These are phyloP conservation scores for Tipula unca DNA, from an alignment of 2,888 invertebrate species.

Conservation along the genomic window DNA sequence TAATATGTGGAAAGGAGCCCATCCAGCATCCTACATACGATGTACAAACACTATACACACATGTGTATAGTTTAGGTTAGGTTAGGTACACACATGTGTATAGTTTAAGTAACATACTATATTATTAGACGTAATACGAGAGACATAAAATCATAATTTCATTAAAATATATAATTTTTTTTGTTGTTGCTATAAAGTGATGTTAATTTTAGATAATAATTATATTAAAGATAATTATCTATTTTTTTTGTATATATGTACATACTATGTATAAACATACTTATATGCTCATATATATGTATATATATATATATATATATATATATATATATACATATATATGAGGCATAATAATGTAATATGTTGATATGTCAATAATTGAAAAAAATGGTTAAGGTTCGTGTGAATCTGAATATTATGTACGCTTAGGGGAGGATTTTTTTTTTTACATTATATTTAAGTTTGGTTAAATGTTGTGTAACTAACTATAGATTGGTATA, in stretches of 20 bases:
- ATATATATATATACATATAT: not conserved
- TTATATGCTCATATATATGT: not conserved
- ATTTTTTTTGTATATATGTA: not conserved
- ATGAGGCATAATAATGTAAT: not conserved
- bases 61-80: no score
- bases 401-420: not conserved
- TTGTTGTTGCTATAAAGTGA: not conserved
- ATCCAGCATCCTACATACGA: not conserved
- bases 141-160: not conserved
- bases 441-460: not conserved
- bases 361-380: constrained; percentile 14
- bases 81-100: not conserved
- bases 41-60: not conserved
- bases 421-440: not conserved
- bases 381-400: not conserved
- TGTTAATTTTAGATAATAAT: not conserved
- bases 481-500: not conserved
- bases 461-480: not conserved
- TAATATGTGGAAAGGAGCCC: not conserved
- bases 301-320: not conserved
- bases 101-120: not conserved
- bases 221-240: not conserved
- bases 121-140: not conserved
- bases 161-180: not conserved
- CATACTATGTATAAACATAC: no score